A percentile compares a stretch with the other conserved stretches of the same genome.
These are phyloP conservation scores for Drosophila emarginata DNA, from an alignment of 2,888 invertebrate genomes.

Conservation along the genomic window DNA sequence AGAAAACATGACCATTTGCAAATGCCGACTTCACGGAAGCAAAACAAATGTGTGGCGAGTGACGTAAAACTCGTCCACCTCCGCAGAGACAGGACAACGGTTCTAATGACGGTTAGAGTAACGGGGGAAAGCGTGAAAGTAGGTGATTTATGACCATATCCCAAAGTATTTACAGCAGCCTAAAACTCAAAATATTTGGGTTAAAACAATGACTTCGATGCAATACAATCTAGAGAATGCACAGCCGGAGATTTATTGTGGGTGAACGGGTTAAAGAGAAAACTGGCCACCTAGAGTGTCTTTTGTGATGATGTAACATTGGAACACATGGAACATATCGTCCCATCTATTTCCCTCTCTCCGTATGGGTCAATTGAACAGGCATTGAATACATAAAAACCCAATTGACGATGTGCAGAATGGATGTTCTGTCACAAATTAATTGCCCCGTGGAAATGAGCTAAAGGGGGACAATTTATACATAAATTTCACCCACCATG, in stretches of 20 bases:
- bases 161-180: slow-evolving; percentile 66
- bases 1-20: slow-evolving; percentile 33
- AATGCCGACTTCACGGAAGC: slow-evolving; percentile 29
- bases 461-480: slow-evolving; percentile 13
- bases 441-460: slow-evolving; percentile 51
- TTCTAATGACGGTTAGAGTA: slow-evolving; percentile 37
- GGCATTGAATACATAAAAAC: slow-evolving; percentile 57
- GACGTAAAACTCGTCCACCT: slow-evolving; percentile 57
- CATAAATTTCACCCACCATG: slow-evolving; percentile 32
- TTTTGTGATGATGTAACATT: slow-evolving; percentile 41
- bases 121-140: slow-evolving; percentile 61
- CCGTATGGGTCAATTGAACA: slow-evolving; percentile 33
- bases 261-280: slow-evolving; percentile 49
- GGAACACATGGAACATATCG: slow-evolving; percentile 32
- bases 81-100: slow-evolving; percentile 22
- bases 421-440: slow-evolving; percentile 59
- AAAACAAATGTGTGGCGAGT: slow-evolving; percentile 33
- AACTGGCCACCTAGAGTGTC: slow-evolving; percentile 26
- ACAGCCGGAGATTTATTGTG: slow-evolving; percentile 38
- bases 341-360: slow-evolving; percentile 12
- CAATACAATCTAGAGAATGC: slow-evolving; percentile 25
- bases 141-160: slow-evolving; percentile 67
- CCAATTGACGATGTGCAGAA: slow-evolving; percentile 65
- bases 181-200: slow-evolving; percentile 79
- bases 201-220: slow-evolving; percentile 49